A percentile compares a stretch with the other conserved stretches of the same genome.
Evolutionary conservation across 2,113 vertebrate genomes (phyloP).

Genomic region (Dromiciops gliroides): DNA sequence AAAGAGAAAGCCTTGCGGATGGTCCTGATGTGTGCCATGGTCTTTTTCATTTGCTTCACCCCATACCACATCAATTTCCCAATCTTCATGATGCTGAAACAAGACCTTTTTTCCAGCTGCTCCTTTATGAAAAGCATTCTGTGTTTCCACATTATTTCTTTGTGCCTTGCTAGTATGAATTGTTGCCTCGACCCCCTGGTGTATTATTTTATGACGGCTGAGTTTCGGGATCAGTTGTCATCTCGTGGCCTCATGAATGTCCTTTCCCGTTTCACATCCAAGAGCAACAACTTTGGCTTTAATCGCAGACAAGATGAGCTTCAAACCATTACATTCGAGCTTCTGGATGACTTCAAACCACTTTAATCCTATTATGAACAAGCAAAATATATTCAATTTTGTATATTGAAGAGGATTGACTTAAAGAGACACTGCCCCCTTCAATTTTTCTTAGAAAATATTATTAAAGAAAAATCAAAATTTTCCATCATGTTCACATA

Average conservation of each 20-base stretch:
- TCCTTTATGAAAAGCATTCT: conserved; percentile 67
- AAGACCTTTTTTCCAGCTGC: conserved; percentile 83
- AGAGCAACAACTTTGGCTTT: conserved; percentile 57
- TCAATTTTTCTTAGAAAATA: conserved; percentile 35
- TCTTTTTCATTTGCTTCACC: conserved; percentile 93
- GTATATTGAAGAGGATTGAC: neutral
- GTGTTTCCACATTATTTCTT: conserved; percentile 89
- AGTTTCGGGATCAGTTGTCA: conserved; percentile 87
- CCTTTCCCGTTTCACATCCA: conserved; percentile 53
- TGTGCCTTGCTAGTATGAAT: conserved; percentile 92
- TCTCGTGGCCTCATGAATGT: conserved; percentile 30
- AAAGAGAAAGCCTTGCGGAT: conserved; percentile 88
- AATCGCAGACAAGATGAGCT: conserved; percentile 37
- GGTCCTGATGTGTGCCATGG: conserved; percentile 86
- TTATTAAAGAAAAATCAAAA: neutral
- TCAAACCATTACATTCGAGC: conserved; percentile 59
- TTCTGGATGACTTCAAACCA: conserved; percentile 55
- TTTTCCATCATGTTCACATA: conserved; percentile 14
- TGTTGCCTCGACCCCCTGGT: conserved; percentile 93
- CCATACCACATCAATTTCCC: conserved; percentile 94
- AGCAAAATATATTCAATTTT: neutral
- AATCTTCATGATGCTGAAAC: conserved; percentile 89
- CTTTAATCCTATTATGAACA: conserved; percentile 37
- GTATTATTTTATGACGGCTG: conserved; percentile 94
- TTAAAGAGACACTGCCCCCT: neutral